Conservation (phyloP, 2,888 invertebrate genomes). For the Tinea trinotella region DNA sequence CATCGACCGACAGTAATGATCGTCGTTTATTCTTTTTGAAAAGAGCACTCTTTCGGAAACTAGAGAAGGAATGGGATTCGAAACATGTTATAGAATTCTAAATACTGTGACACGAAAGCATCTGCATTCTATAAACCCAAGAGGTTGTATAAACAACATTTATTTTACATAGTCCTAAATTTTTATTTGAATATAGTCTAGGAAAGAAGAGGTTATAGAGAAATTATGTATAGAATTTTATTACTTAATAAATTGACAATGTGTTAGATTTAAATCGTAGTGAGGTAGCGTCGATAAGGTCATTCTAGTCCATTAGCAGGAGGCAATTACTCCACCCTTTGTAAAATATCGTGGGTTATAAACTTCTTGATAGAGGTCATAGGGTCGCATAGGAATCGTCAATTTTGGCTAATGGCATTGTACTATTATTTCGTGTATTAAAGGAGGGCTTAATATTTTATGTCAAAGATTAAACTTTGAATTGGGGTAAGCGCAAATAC, state of each 20-base stretch:
- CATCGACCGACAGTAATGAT: constrained; percentile 44
- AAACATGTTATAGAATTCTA: constrained; percentile 6
- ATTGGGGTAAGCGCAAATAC: not conserved
- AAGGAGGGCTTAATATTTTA: not conserved
- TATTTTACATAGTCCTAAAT: no score
- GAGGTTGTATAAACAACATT: no score
- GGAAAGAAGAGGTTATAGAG: no score
- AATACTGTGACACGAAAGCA: not conserved
- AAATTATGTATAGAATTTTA: no score
- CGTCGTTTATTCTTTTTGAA: constrained; percentile 39
- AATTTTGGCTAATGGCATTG: constrained; percentile 39
- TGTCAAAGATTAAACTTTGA: not conserved
- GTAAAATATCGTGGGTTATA: constrained; percentile 29
- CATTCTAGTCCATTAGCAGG: constrained; percentile 31
- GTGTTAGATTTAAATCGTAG: not conserved
- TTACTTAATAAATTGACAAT: no score
- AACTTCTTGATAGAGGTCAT: constrained; percentile 24
- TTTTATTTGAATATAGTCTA: no score
- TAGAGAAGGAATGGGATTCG: constrained; percentile 26
- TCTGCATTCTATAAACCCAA: not conserved
- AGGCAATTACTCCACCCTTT: constrained; percentile 35
- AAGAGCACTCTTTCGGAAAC: constrained; percentile 23
- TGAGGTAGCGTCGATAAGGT: not conserved
- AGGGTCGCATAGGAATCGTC: constrained; percentile 37
- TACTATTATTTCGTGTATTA: not conserved